A percentile compares a stretch with the other conserved stretches of the same genome.
phyloP scores from a whole-genome alignment of 2,113 vertebrate genomes.

The Otis tarda region DNA sequence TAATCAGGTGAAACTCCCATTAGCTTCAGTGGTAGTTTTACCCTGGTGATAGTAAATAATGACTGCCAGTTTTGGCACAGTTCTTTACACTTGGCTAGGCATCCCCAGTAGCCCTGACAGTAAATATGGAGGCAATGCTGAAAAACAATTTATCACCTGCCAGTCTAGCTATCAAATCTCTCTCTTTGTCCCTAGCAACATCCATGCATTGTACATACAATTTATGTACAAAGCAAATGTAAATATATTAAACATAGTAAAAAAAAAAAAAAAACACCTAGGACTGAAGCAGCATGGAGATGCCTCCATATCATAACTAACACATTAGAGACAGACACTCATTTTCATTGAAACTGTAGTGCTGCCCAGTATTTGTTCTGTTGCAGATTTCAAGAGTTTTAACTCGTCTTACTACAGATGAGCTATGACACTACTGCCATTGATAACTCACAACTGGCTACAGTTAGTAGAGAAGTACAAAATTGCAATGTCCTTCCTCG shows the following conservation, averaged over 20 bases:
- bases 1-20: not conserved
- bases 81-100: not conserved
- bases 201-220: not conserved
- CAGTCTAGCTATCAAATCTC: not conserved
- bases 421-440: not conserved
- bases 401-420: not conserved
- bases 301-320: not conserved
- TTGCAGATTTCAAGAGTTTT: not conserved
- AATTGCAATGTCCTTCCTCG: not conserved
- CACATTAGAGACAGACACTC: not conserved
- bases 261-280: not conserved
- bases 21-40: not conserved
- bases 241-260: not conserved
- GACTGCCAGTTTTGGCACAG: not conserved
- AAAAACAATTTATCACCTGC: not conserved
- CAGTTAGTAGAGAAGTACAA: not conserved
- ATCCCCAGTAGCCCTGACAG: not conserved
- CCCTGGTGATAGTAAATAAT: not conserved
- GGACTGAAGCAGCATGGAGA: not conserved
- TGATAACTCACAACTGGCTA: not conserved
- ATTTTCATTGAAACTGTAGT: not conserved
- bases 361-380: not conserved
- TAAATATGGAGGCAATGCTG: fast-evolving
- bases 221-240: not conserved
- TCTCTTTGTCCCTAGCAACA: not conserved